phyloP scores from a whole-genome alignment of 2,113 vertebrate species.

The Kryptolebias marmoratus region DNA sequence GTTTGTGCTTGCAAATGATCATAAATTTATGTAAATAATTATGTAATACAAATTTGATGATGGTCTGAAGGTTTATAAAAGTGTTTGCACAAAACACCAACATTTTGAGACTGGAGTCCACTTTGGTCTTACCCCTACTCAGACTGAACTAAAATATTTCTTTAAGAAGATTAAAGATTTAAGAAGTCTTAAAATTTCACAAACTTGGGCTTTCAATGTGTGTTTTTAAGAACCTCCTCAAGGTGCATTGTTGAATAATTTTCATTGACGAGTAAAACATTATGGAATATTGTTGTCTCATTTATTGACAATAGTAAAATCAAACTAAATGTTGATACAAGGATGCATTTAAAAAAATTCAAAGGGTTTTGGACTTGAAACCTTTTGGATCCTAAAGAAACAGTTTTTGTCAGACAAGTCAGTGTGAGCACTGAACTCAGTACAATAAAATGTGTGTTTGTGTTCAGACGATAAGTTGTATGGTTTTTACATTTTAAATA shows the following conservation, averaged over 20 bases:
- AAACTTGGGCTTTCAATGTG: not conserved
- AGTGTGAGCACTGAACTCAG: not conserved
- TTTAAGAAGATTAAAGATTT: slow-evolving; percentile 66
- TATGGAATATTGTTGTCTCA: slow-evolving; percentile 5
- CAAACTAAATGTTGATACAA: not conserved
- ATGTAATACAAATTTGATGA: too few relatives aligned
- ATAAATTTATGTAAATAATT: too few relatives aligned
- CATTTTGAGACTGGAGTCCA: too few relatives aligned
- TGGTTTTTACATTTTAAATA: not conserved
- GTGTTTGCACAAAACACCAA: too few relatives aligned
- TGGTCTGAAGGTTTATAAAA: too few relatives aligned
- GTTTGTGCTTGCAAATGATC: too few relatives aligned
- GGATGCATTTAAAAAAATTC: not conserved
- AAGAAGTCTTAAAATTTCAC: too few relatives aligned
- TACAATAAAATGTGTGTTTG: not conserved
- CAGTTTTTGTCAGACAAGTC: not conserved
- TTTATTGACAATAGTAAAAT: not conserved
- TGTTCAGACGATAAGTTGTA: not conserved
- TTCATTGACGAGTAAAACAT: slow-evolving; percentile 15
- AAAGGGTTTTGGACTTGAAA: not conserved
- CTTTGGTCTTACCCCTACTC: too few relatives aligned
- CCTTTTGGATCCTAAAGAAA: not conserved
- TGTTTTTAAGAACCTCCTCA: slow-evolving; percentile 17
- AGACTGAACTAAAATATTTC: too few relatives aligned
- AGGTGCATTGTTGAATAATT: not conserved